phyloP scores from a whole-genome alignment of 2,888 invertebrate genomes.

The Suillia variegata region DNA sequence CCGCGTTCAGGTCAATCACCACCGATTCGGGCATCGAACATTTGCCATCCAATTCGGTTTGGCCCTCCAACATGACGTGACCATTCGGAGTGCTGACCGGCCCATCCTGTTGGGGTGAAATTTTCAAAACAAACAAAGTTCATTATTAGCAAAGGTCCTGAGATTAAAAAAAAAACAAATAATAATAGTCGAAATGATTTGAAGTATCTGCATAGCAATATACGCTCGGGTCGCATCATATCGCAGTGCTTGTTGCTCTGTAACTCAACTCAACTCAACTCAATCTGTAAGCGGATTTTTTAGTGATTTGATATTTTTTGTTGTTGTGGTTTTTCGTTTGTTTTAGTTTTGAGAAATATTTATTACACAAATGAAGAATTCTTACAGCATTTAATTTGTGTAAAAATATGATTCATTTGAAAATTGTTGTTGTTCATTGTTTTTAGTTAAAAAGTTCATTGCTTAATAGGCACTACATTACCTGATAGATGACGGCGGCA shows the following conservation, averaged over 20 bases:
- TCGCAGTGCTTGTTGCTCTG: not conserved
- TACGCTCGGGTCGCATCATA: not conserved
- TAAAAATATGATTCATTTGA: too few relatives aligned
- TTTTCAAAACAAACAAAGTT: not conserved
- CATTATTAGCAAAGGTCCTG: not conserved
- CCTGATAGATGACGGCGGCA: slow-evolving; percentile 68
- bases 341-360: too few relatives aligned
- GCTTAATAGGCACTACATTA: too few relatives aligned
- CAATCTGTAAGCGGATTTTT: slow-evolving; percentile 39
- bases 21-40: slow-evolving; percentile 65
- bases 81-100: slow-evolving; percentile 63
- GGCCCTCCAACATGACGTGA: slow-evolving; percentile 61
- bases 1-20: slow-evolving; percentile 66
- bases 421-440: too few relatives aligned
- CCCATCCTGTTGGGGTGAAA: slow-evolving; percentile 60
- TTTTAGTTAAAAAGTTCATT: too few relatives aligned
- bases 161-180: not conserved
- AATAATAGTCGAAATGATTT: slow-evolving; percentile 23
- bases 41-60: slow-evolving; percentile 64
- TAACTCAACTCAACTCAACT: not conserved
- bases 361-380: too few relatives aligned
- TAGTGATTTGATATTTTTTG: slow-evolving; percentile 28
- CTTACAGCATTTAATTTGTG: too few relatives aligned
- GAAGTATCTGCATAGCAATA: slow-evolving; percentile 1
- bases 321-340: not conserved